These are phyloP conservation scores for Camponotus pennsylvanicus DNA, from an alignment of 1,140 invertebrate genomes.

Conservation along the genomic window DNA sequence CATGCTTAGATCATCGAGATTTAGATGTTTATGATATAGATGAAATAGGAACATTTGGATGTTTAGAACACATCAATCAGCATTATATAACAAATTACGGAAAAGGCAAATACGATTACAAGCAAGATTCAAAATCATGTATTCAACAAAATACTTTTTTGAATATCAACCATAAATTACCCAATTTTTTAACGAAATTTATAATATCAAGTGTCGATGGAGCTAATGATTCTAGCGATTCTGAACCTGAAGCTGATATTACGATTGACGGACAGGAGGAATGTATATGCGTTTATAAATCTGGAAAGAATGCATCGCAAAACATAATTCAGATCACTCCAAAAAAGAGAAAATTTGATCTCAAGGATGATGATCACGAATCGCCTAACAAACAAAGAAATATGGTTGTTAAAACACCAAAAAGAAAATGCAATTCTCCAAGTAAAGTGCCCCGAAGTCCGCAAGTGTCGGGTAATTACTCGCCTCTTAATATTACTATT, in stretches of 20 bases:
- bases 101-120: neutral
- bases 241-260: slow-evolving; percentile 73
- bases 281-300: slow-evolving; percentile 78
- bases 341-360: slow-evolving; percentile 74
- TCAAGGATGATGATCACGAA: slow-evolving; percentile 4
- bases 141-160: neutral
- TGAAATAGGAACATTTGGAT: slow-evolving; percentile 26
- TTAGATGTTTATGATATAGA: slow-evolving; percentile 65
- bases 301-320: slow-evolving; percentile 39
- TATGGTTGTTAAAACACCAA: slow-evolving; percentile 2
- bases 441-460: slow-evolving; percentile 70
- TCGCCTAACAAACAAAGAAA: slow-evolving; percentile 48
- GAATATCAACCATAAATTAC: neutral
- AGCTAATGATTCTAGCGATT: slow-evolving; percentile 64
- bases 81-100: neutral
- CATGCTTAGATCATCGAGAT: slow-evolving; percentile 55
- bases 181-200: slow-evolving; percentile 4
- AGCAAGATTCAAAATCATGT: neutral
- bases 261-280: slow-evolving; percentile 76
- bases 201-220: slow-evolving; percentile 58
- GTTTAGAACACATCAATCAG: slow-evolving; percentile 5
- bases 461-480: slow-evolving; percentile 74
- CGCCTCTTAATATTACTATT: slow-evolving; percentile 80
- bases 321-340: slow-evolving; percentile 63
- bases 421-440: slow-evolving; percentile 66